Evolutionary conservation across 2,113 vertebrate species (phyloP).

Genomic region (Pagrus major): DNA sequence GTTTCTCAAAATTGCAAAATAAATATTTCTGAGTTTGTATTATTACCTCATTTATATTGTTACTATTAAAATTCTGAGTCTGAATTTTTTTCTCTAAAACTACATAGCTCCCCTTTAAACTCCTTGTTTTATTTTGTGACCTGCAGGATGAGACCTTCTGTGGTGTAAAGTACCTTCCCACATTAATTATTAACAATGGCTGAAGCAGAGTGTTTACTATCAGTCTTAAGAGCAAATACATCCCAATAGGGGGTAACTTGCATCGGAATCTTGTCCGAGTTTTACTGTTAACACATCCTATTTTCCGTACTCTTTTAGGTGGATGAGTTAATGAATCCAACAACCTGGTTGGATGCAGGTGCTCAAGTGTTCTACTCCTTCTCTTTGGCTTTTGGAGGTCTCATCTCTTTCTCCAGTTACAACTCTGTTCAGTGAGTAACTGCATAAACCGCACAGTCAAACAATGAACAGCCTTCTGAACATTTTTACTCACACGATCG

Average conservation of each 20-base stretch:
- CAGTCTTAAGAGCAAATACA: neutral
- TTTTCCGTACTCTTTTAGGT: conserved; percentile 80
- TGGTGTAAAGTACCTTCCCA: neutral
- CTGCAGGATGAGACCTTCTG: neutral
- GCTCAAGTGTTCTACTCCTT: conserved; percentile 98
- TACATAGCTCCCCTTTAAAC: too few relatives aligned
- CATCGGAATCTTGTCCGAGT: neutral
- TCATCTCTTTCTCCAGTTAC: conserved; percentile 99
- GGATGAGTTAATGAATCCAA: conserved; percentile 89
- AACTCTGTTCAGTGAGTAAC: conserved; percentile 96
- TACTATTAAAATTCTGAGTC: too few relatives aligned
- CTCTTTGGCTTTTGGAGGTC: conserved; percentile 95
- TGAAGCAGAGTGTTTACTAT: neutral
- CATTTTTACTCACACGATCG: neutral
- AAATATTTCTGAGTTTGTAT: too few relatives aligned
- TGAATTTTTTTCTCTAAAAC: too few relatives aligned
- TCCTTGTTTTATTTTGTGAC: neutral
- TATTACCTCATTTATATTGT: too few relatives aligned
- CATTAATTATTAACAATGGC: conserved; percentile 20
- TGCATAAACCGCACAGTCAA: neutral
- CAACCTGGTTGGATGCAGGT: conserved; percentile 95
- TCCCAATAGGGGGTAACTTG: neutral
- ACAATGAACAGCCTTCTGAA: neutral
- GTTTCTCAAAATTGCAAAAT: too few relatives aligned
- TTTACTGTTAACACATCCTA: neutral